Percentiles rank a stretch among this genome's conserved stretches.
phyloP scores from a whole-genome alignment of 1,140 invertebrate species.

The Odontomachus brunneus region DNA sequence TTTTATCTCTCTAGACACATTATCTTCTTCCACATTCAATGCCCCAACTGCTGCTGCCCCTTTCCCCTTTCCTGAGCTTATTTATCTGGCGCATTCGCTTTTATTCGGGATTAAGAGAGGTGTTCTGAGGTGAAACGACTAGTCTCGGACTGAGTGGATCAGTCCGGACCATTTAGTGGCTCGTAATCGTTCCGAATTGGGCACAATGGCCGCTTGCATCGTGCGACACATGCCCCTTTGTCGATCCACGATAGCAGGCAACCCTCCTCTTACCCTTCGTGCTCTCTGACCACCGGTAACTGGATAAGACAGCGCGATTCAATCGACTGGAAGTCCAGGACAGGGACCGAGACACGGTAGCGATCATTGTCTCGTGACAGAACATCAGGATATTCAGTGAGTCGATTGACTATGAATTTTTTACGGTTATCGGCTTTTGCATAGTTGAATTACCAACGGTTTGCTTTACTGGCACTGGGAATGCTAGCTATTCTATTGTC shows the following conservation, averaged over 20 bases:
- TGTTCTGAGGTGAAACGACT: slow-evolving; percentile 65
- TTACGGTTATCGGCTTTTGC: slow-evolving; percentile 31
- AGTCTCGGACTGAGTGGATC: slow-evolving; percentile 73
- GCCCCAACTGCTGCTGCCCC: not conserved
- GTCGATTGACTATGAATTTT: slow-evolving; percentile 48
- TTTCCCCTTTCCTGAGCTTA: slow-evolving; percentile 39
- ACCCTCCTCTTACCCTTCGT: slow-evolving; percentile 45
- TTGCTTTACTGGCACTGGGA: not conserved
- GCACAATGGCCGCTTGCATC: slow-evolving; percentile 79
- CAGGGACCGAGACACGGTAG: slow-evolving; percentile 18
- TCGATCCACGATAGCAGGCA: slow-evolving; percentile 65
- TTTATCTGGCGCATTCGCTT: slow-evolving; percentile 63
- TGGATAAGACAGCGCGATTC: slow-evolving; percentile 73
- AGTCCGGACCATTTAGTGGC: slow-evolving; percentile 73
- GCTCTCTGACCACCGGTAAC: slow-evolving; percentile 65
- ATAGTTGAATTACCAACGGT: not conserved
- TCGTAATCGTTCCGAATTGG: slow-evolving; percentile 75
- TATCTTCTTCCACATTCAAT: slow-evolving; percentile 36
- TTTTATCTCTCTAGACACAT: slow-evolving; percentile 65
- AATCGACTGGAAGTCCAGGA: slow-evolving; percentile 70
- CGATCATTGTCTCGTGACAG: slow-evolving; percentile 45
- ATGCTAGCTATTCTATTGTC: not conserved
- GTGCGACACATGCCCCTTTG: slow-evolving; percentile 71
- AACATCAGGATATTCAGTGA: slow-evolving; percentile 28
- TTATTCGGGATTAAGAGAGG: slow-evolving; percentile 71